These are phyloP conservation scores for Sorex araneus DNA, from an alignment of 2,113 vertebrate genomes.

Conservation along the genomic window DNA sequence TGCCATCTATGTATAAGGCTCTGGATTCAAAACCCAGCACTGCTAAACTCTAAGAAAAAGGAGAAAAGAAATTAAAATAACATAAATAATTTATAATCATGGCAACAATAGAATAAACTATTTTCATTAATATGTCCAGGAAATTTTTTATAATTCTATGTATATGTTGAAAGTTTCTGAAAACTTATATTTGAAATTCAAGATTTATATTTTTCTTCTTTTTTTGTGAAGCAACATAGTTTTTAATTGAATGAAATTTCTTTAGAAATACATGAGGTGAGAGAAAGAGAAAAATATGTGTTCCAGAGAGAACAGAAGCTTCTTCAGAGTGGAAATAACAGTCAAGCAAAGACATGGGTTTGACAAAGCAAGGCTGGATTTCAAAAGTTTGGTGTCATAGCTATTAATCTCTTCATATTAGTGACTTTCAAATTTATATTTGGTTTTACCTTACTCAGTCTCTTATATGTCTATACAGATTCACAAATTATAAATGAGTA, in stretches of 20 bases:
- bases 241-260: too few relatives aligned
- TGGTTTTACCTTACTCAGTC: neutral
- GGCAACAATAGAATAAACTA: neutral
- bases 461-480: neutral
- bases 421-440: neutral
- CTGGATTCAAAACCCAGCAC: too few relatives aligned
- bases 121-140: neutral
- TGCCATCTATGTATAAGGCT: too few relatives aligned
- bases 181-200: neutral
- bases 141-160: neutral
- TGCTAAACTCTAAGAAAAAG: too few relatives aligned
- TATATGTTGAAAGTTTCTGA: neutral
- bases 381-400: slow-evolving; percentile 2
- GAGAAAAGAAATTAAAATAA: too few relatives aligned
- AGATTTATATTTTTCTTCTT: neutral
- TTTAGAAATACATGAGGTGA: too few relatives aligned
- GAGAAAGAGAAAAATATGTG: too few relatives aligned
- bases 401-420: neutral
- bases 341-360: too few relatives aligned
- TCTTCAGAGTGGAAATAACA: too few relatives aligned
- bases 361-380: neutral
- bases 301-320: too few relatives aligned
- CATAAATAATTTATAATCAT: neutral
- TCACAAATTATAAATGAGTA: neutral
- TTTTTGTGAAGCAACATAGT: neutral